Conservation (phyloP, 2,113 vertebrate genomes). For the Varanus komodoensis region DNA sequence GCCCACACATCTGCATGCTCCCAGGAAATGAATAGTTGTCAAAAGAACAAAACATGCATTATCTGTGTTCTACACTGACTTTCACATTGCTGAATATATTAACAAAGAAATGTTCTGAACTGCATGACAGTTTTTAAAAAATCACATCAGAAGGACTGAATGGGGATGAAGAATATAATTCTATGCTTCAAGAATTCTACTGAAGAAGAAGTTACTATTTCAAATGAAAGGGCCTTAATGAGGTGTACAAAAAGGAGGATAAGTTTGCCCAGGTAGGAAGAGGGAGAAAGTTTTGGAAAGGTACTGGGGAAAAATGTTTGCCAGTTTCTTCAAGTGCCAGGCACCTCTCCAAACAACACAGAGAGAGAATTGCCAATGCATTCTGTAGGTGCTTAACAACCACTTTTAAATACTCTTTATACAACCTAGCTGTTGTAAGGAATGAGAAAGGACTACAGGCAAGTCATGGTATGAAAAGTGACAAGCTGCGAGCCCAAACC, state of each 20-base stretch:
- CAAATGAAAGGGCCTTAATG: constrained; percentile 34
- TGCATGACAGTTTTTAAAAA: constrained; percentile 43
- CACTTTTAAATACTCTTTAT: not conserved
- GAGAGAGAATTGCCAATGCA: not conserved
- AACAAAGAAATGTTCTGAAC: constrained; percentile 43
- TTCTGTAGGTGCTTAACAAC: not conserved
- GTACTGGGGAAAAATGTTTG: constrained; percentile 7
- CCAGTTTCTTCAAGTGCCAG: not conserved
- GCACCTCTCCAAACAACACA: not conserved
- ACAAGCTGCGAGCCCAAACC: not conserved
- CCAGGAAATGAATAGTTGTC: constrained; percentile 70
- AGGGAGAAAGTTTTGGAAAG: not conserved
- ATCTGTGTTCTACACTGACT: constrained; percentile 49
- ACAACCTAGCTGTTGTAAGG: not conserved
- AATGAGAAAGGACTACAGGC: not conserved
- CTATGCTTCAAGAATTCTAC: not conserved
- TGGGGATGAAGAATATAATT: constrained; percentile 40
- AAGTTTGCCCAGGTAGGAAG: not conserved
- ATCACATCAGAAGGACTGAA: constrained; percentile 23
- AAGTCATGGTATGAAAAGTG: not conserved
- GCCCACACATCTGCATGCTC: constrained; percentile 35
- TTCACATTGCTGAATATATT: constrained; percentile 44
- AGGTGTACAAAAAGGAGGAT: not conserved
- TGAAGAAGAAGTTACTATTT: constrained; percentile 30
- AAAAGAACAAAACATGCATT: constrained; percentile 62